Conservation (phyloP, 2,113 vertebrate genomes). For the Leptobrachium ailaonicum region DNA sequence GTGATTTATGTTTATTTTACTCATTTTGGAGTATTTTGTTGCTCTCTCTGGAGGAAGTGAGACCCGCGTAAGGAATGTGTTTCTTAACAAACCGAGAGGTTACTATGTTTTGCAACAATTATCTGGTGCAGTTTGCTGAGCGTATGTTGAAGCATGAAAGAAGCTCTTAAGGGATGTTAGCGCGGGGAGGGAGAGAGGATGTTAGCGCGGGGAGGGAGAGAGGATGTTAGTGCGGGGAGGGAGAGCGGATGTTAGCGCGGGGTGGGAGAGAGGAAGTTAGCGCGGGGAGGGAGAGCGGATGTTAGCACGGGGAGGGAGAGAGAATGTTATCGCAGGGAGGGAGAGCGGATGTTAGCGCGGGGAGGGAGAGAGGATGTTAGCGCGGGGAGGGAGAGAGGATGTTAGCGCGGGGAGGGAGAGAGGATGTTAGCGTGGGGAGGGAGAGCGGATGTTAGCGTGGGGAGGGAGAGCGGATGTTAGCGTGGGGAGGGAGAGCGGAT, state of each 20-base stretch:
- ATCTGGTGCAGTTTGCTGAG: neutral
- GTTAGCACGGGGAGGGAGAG: too few relatives aligned
- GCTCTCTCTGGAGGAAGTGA: slow-evolving; percentile 22
- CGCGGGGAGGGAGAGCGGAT: too few relatives aligned
- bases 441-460: neutral
- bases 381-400: neutral
- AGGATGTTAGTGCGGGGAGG: too few relatives aligned
- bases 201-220: neutral
- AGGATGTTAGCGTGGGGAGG: too few relatives aligned
- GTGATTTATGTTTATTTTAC: slow-evolving; percentile 40
- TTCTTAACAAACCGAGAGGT: slow-evolving; percentile 9
- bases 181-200: neutral
- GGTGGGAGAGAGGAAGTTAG: too few relatives aligned
- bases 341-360: too few relatives aligned
- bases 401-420: neutral
- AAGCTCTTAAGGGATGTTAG: neutral
- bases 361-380: too few relatives aligned
- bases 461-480: neutral
- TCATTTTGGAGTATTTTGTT: slow-evolving; percentile 32
- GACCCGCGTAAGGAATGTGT: neutral
- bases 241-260: too few relatives aligned
- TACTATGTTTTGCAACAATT: neutral
- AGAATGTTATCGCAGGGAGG: too few relatives aligned
- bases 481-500: too few relatives aligned
- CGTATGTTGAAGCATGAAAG: neutral